These are phyloP conservation scores for Aethina tumida DNA, from an alignment of 1,140 invertebrate genomes.

Conservation along the genomic window DNA sequence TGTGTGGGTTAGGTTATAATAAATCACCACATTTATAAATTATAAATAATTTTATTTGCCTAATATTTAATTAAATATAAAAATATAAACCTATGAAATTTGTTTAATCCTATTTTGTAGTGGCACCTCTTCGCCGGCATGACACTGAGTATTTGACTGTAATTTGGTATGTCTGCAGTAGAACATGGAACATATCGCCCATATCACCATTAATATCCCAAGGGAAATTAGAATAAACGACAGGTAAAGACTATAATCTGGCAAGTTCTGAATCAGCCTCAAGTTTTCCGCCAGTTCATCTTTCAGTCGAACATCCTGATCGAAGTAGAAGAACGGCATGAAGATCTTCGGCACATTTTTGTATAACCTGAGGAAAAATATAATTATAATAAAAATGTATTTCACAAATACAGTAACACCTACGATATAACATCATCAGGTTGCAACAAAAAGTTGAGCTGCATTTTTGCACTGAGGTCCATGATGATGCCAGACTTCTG, in stretches of 20 bases:
- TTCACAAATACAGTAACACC: slow-evolving; percentile 35
- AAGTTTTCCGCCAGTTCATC: slow-evolving; percentile 24
- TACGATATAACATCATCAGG: slow-evolving; percentile 51
- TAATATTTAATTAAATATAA: no score
- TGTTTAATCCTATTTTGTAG: no score
- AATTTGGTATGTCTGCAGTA: no score
- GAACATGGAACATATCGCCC: slow-evolving; percentile 12
- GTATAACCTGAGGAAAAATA: slow-evolving; percentile 23
- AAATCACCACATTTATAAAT: no score
- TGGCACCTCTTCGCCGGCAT: no score
- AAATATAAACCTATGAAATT: no score
- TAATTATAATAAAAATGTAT: not conserved
- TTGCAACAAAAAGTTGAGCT: slow-evolving; percentile 65
- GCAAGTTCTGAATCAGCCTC: slow-evolving; percentile 26
- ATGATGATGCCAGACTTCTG: slow-evolving; percentile 31
- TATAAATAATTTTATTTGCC: no score
- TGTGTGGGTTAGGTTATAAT: no score
- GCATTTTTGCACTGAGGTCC: slow-evolving; percentile 49
- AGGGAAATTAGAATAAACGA: slow-evolving; percentile 13
- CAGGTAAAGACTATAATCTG: slow-evolving; percentile 18
- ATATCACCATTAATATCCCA: slow-evolving; percentile 13
- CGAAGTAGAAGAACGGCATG: slow-evolving; percentile 31
- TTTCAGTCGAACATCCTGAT: slow-evolving; percentile 22
- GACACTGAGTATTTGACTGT: no score
- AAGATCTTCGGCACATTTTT: slow-evolving; percentile 26